Percentiles rank a stretch among this genome's conserved stretches.
Evolutionary conservation across 2,888 invertebrate species (phyloP).

Genomic region (Brachypalpus laphriformis): DNA sequence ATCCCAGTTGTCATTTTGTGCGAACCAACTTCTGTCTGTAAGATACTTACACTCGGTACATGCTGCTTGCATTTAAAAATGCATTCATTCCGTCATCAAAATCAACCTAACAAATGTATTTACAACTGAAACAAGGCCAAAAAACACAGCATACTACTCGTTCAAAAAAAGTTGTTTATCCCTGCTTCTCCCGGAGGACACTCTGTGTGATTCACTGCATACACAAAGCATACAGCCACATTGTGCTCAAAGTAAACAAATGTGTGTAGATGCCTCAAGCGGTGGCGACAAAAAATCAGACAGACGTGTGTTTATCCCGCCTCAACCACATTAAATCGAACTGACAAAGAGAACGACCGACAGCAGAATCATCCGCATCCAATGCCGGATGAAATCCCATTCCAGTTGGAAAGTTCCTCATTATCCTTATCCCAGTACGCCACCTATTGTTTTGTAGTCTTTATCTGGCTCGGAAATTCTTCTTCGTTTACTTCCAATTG

Average conservation of each 20-base stretch:
- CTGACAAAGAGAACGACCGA: conserved; percentile 39
- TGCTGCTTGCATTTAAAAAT: background rate
- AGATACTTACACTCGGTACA: too few species aligned
- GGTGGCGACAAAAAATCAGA: conserved; percentile 34
- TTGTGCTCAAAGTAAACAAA: conserved; percentile 43
- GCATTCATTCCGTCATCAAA: background rate
- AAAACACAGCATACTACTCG: background rate
- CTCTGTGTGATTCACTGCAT: background rate
- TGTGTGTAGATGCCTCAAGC: conserved; percentile 37
- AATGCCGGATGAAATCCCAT: background rate
- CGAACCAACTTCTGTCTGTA: too few species aligned
- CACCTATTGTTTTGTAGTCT: conserved; percentile 39
- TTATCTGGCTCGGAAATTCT: conserved; percentile 29
- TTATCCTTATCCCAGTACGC: conserved; percentile 41
- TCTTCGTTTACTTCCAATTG: conserved; percentile 26
- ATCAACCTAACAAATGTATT: background rate
- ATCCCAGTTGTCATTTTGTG: too few species aligned
- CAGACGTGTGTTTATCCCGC: conserved; percentile 45
- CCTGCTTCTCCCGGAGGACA: background rate
- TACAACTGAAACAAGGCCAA: background rate
- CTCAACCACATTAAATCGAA: conserved; percentile 48
- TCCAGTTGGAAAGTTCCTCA: conserved; percentile 28
- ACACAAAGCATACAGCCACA: background rate
- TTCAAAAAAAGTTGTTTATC: conserved; percentile 19
- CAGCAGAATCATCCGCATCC: conserved; percentile 7